Evolutionary conservation across 2,888 invertebrate species (phyloP).

Genomic region (Leptinotarsa haldemani): DNA sequence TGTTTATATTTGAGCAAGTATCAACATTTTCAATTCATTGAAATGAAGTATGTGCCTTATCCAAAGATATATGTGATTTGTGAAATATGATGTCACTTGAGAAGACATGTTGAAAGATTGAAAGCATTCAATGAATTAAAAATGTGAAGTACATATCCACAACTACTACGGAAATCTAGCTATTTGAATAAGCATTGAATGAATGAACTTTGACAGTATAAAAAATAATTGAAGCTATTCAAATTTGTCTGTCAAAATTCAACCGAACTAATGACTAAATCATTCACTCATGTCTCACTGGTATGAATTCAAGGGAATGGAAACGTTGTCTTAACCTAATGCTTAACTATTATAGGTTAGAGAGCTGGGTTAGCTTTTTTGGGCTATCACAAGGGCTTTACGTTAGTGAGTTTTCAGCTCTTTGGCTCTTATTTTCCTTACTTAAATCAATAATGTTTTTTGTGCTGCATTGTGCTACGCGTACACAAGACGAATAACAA

Average conservation of each 20-base stretch:
- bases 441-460: conserved; percentile 49
- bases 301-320: conserved; percentile 59
- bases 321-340: conserved; percentile 54
- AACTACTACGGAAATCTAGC: not conserved
- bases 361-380: conserved; percentile 63
- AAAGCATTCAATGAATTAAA: conserved; percentile 1
- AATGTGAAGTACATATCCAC: not conserved
- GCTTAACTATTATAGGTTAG: conserved; percentile 56
- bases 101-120: not conserved
- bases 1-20: conserved; percentile 1
- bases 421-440: conserved; percentile 60
- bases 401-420: conserved; percentile 66
- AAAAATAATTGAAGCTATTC: not conserved
- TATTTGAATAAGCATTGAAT: not conserved
- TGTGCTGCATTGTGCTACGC: conserved; percentile 61
- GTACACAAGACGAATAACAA: conserved; percentile 61
- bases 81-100: not conserved
- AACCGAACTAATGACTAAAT: not conserved
- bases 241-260: not conserved
- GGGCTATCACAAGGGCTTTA: conserved; percentile 65
- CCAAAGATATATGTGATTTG: not conserved
- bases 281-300: not conserved
- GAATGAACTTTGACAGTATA: not conserved
- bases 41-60: not conserved
- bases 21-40: conserved; percentile 6